Evolutionary conservation across 2,113 vertebrate species (phyloP).

Genomic region (Puntigrus tetrazona): DNA sequence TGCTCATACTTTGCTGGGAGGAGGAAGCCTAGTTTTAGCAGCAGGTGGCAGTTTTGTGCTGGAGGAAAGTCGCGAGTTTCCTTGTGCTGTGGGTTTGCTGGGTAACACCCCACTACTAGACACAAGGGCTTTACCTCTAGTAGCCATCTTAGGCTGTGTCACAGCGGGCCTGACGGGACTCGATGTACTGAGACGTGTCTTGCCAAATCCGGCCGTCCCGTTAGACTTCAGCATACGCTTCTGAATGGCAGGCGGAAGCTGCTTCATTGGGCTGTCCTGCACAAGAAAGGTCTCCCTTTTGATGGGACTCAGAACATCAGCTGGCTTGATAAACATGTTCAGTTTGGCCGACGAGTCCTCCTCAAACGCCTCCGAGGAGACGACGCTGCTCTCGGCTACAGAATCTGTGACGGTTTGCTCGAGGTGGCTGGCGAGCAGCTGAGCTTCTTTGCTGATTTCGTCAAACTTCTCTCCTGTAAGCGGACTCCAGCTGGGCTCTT

Average conservation of each 20-base stretch:
- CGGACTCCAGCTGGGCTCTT: slow-evolving; percentile 76
- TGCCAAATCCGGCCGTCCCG: slow-evolving; percentile 25
- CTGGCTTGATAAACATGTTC: slow-evolving; percentile 68
- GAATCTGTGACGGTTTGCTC: slow-evolving; percentile 58
- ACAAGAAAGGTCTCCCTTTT: slow-evolving; percentile 88
- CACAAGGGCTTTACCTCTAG: slow-evolving; percentile 58
- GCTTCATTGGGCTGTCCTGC: slow-evolving; percentile 75
- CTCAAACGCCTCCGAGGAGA: slow-evolving; percentile 77
- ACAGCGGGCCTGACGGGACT: slow-evolving; percentile 65
- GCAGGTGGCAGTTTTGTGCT: slow-evolving; percentile 51
- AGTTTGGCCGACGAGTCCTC: slow-evolving; percentile 77
- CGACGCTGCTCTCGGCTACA: neutral
- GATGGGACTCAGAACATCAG: slow-evolving; percentile 71
- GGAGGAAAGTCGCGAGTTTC: slow-evolving; percentile 18
- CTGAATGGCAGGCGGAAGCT: slow-evolving; percentile 71
- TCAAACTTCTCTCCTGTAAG: slow-evolving; percentile 81
- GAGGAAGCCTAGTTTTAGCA: slow-evolving; percentile 71
- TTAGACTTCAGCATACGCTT: slow-evolving; percentile 45
- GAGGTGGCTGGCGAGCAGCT: slow-evolving; percentile 77
- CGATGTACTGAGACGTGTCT: slow-evolving; percentile 59
- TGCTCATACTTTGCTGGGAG: slow-evolving; percentile 60
- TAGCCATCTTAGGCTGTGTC: slow-evolving; percentile 54
- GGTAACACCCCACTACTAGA: slow-evolving; percentile 60
- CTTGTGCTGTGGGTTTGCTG: slow-evolving; percentile 61
- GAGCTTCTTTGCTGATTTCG: slow-evolving; percentile 87